These are phyloP conservation scores for Stenchaetothrips biformis DNA, from an alignment of 2,888 invertebrate species.

Conservation along the genomic window DNA sequence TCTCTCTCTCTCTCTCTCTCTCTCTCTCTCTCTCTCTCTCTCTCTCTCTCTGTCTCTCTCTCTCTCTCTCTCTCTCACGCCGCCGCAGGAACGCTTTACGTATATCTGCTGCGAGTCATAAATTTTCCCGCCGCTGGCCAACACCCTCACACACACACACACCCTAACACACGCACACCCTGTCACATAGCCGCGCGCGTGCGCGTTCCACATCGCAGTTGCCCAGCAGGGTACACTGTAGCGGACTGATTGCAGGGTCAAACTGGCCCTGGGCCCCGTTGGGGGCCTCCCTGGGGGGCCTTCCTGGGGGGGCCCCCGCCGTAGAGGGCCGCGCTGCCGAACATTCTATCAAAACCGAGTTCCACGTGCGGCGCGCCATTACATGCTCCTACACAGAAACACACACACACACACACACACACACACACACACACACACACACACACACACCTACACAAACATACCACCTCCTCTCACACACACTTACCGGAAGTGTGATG, in stretches of 20 bases:
- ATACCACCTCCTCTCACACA: background rate
- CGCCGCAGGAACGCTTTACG: background rate
- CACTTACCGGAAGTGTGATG: background rate
- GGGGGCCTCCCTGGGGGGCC: too few species aligned
- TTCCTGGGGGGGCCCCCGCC: too few species aligned
- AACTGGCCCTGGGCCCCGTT: too few species aligned
- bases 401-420: background rate
- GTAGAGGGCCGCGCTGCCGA: too few species aligned
- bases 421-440: background rate
- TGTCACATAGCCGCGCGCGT: background rate
- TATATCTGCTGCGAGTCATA: conserved; percentile 23
- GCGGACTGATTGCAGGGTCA: too few species aligned
- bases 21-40: too few species aligned
- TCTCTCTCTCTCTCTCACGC: too few species aligned
- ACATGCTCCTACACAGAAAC: background rate
- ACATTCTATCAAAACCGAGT: too few species aligned
- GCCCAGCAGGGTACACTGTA: too few species aligned
- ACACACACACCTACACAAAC: background rate
- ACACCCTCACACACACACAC: background rate
- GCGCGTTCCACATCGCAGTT: background rate
- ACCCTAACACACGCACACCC: background rate
- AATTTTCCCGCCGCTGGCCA: background rate
- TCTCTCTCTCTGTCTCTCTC: too few species aligned
- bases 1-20: too few species aligned
- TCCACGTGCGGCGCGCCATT: too few species aligned